Percentiles rank a stretch among this genome's conserved stretches.
These are phyloP conservation scores for Penelope pileata DNA, from an alignment of 2,113 vertebrate species.

Conservation along the genomic window DNA sequence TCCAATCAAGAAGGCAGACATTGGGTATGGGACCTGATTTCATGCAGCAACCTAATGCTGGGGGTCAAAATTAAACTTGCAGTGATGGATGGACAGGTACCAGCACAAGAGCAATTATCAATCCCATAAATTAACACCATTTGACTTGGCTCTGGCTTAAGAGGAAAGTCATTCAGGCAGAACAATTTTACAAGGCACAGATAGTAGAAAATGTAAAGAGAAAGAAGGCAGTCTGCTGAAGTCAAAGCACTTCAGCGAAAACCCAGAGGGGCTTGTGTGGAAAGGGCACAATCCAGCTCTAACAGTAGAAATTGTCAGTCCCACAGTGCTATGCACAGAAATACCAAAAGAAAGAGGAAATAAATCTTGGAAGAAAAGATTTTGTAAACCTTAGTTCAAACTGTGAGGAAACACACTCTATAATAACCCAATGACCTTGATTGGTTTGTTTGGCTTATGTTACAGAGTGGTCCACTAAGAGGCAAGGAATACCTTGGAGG, in stretches of 20 bases:
- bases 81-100: background rate
- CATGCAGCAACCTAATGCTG: background rate
- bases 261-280: background rate
- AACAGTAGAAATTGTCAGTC: background rate
- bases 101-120: background rate
- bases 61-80: background rate
- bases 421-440: background rate
- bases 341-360: background rate
- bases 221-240: background rate
- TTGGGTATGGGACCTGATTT: background rate
- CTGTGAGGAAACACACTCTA: background rate
- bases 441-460: background rate
- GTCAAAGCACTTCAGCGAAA: background rate
- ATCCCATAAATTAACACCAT: background rate
- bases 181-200: background rate
- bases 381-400: background rate
- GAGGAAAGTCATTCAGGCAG: constrained; percentile 2
- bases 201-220: background rate
- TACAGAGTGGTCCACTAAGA: background rate
- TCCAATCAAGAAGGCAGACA: background rate
- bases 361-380: background rate
- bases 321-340: background rate
- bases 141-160: background rate
- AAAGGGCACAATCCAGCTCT: background rate
- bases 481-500: background rate